Evolutionary conservation across 1,140 invertebrate genomes (phyloP), one percentile per base, ranked within the genome.

Genomic region (Helicoverpa zea): DNA sequence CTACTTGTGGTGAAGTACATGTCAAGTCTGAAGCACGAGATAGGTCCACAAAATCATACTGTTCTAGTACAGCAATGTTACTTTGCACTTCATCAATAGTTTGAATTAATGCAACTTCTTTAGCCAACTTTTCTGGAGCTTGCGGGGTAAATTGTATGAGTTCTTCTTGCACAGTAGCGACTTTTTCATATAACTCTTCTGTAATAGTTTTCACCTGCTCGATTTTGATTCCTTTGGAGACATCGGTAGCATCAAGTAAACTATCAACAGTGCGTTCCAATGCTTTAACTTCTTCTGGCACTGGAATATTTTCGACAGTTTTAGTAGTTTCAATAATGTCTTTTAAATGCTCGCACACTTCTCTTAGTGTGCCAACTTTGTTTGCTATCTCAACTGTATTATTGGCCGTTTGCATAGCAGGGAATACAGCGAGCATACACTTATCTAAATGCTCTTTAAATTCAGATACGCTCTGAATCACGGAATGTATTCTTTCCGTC

Each of bases 401-500:
- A 77, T 92, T 86, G 58, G 87, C 73, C 14, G 80, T 82, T 73
- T 89, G 85, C 68, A 90, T 80, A 29, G 89, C 88, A 64, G 87
- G 84, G 59, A 86, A 84, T 75, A 94, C 78, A 30, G 81, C 74
- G 64, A 87, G 80, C 59, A 91, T 84, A 81, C 86, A 90, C 79
- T 89, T 87, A 72, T 87, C 83, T 86, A 93, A 86, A 81, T 90
- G 79, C 51, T 84, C 73, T 84, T 91, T 92, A 79, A 93, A 89
- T 54, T 88, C 84, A 61, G 81, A 78, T 76, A 93, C 79, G 59
- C 73, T 87, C 81, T 89, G 72, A 43, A 88, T 79, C 54, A 90
- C 80, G 74, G 85, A 83, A 87, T 88, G 83, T 86, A 90, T 81
- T 85, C 87, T 89, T 70, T 93, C 89, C 77, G 86, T 73, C 35